Conservation (phyloP, 2,888 invertebrate genomes). For the Crepidodera aurea region DNA sequence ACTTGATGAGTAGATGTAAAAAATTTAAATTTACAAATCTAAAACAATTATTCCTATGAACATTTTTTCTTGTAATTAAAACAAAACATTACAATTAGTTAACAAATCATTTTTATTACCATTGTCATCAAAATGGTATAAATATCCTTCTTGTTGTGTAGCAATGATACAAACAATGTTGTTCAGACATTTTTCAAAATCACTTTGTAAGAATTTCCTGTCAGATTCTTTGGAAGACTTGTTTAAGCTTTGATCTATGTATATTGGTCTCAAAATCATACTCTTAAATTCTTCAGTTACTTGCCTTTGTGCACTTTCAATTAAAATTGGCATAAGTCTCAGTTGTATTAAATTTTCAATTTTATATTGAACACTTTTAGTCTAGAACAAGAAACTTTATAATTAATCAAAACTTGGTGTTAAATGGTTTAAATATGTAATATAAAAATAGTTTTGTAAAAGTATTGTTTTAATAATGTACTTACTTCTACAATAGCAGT, state of each 20-base stretch:
- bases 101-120: too few relatives aligned
- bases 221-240: conserved; percentile 38
- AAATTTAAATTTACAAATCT: too few relatives aligned
- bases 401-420: too few relatives aligned
- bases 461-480: too few relatives aligned
- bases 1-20: too few relatives aligned
- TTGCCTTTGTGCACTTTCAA: conserved; percentile 58
- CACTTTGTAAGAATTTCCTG: conserved; percentile 61
- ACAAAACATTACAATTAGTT: too few relatives aligned
- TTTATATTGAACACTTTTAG: conserved; percentile 53
- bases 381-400: conserved; percentile 48
- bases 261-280: conserved; percentile 63
- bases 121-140: conserved; percentile 72
- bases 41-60: too few relatives aligned
- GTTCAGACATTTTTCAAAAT: conserved; percentile 65
- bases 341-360: conserved; percentile 63
- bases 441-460: too few relatives aligned
- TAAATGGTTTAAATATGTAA: too few relatives aligned
- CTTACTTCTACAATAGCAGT: conserved; percentile 47
- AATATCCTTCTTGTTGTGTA: conserved; percentile 74
- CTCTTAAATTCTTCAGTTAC: conserved; percentile 65
- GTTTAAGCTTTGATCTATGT: conserved; percentile 55
- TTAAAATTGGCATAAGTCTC: conserved; percentile 60
- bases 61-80: too few relatives aligned
- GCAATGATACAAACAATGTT: conserved; percentile 71